These are phyloP conservation scores for Plotosus lineatus DNA, from an alignment of 2,113 vertebrate species.

Conservation along the genomic window DNA sequence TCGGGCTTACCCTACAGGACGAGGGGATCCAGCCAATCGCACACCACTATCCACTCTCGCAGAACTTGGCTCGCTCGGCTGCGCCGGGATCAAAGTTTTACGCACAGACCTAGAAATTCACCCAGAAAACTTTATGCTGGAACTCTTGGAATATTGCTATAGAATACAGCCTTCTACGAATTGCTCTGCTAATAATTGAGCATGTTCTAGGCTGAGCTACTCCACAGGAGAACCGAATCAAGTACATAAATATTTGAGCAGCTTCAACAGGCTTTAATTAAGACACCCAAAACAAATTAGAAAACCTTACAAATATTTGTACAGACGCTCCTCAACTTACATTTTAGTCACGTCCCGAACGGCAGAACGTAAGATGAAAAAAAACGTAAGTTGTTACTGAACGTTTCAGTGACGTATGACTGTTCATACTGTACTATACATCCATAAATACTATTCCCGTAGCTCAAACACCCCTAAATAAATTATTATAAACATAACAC, in stretches of 20 bases:
- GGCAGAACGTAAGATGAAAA: no score
- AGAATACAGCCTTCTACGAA: background rate
- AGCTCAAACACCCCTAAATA: no score
- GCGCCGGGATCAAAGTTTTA: constrained; percentile 90
- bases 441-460: no score
- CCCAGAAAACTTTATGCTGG: background rate
- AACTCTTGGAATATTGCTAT: no score
- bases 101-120: constrained; percentile 83
- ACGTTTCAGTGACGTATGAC: no score
- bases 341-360: no score
- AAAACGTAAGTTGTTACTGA: no score
- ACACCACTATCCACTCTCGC: constrained; percentile 82
- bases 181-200: background rate
- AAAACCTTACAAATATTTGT: background rate
- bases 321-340: no score
- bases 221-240: background rate
- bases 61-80: constrained; percentile 79
- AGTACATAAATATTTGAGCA: background rate
- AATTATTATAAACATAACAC: no score
- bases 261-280: background rate
- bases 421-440: no score
- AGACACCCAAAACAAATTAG: background rate
- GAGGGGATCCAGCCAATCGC: constrained; percentile 87
- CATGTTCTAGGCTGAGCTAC: background rate
- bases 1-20: constrained; percentile 86